Percentiles rank a stretch among this genome's conserved stretches.
These are phyloP conservation scores for Conchocele bisecta DNA, from an alignment of 2,888 invertebrate genomes.

Conservation along the genomic window DNA sequence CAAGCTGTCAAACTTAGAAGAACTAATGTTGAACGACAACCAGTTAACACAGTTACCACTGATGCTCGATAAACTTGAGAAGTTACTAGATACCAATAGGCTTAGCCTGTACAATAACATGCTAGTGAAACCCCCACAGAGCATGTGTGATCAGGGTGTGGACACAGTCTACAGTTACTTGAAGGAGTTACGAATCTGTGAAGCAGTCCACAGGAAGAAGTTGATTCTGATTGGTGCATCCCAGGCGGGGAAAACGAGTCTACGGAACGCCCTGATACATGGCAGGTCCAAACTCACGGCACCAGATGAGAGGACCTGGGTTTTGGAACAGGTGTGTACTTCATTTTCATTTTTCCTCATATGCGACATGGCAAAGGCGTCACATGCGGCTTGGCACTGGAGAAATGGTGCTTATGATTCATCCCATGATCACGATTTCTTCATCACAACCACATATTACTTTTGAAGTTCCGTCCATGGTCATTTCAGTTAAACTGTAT, in stretches of 20 bases:
- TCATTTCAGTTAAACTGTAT: too few relatives aligned
- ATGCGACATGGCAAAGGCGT: not conserved
- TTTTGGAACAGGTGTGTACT: slow-evolving; percentile 65
- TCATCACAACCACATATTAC: too few relatives aligned
- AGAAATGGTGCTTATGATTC: not conserved
- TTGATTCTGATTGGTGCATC: slow-evolving; percentile 77
- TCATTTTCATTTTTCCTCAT: not conserved
- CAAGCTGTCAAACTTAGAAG: slow-evolving; percentile 64
- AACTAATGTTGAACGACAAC: slow-evolving; percentile 70
- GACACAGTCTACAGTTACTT: slow-evolving; percentile 66
- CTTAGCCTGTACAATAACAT: slow-evolving; percentile 68
- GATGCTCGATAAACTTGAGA: slow-evolving; percentile 71
- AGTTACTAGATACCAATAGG: slow-evolving; percentile 60
- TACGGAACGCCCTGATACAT: slow-evolving; percentile 73
- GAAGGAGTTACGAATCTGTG: slow-evolving; percentile 71
- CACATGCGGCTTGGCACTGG: not conserved
- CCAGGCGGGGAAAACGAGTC: slow-evolving; percentile 76
- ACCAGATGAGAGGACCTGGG: slow-evolving; percentile 78
- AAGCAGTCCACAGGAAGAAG: slow-evolving; percentile 75
- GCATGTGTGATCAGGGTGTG: slow-evolving; percentile 73
- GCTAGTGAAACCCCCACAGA: slow-evolving; percentile 70
- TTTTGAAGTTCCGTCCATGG: too few relatives aligned
- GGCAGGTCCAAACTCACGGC: slow-evolving; percentile 72
- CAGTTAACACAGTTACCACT: slow-evolving; percentile 67
- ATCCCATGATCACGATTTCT: too few relatives aligned